Evolutionary conservation across 2,888 invertebrate species (phyloP).

Genomic region (Cryptus armator): DNA sequence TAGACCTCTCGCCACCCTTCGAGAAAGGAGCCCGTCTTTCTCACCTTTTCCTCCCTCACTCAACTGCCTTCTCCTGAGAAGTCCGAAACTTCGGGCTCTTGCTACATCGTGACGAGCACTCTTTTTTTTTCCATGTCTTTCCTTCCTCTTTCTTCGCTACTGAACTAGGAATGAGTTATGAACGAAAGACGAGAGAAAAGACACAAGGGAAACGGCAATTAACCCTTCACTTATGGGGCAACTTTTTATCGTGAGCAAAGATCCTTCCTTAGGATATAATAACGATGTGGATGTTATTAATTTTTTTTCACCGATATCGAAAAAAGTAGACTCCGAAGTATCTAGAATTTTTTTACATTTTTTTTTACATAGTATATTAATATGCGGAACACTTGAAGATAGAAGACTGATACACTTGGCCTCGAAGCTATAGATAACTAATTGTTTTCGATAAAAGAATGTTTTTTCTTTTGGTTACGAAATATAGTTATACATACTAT

Average conservation of each 20-base stretch:
- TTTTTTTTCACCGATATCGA: neutral
- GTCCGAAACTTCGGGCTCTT: slow-evolving; percentile 46
- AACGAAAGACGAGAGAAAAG: slow-evolving; percentile 73
- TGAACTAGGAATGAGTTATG: slow-evolving; percentile 78
- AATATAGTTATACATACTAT: too few species aligned
- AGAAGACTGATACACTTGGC: too few species aligned
- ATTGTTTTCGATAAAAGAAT: too few species aligned
- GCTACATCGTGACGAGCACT: slow-evolving; percentile 40
- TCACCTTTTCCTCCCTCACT: slow-evolving; percentile 58
- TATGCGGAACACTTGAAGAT: too few species aligned
- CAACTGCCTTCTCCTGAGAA: neutral
- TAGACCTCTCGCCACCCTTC: neutral
- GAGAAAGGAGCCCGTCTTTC: slow-evolving; percentile 54
- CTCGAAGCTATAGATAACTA: too few species aligned
- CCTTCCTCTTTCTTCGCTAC: slow-evolving; percentile 55
- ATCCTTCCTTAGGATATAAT: neutral
- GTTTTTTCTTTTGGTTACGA: too few species aligned
- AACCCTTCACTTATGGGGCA: slow-evolving; percentile 54
- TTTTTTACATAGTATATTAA: neutral
- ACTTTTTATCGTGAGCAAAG: slow-evolving; percentile 1
- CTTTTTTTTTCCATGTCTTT: slow-evolving; percentile 51
- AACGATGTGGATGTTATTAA: neutral
- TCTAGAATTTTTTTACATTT: neutral
- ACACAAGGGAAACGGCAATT: slow-evolving; percentile 75
- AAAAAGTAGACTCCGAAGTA: neutral